Evolutionary conservation across 2,888 invertebrate species (phyloP), one percentile per base, ranked within the genome.

Genomic region (Atrina japonica): DNA sequence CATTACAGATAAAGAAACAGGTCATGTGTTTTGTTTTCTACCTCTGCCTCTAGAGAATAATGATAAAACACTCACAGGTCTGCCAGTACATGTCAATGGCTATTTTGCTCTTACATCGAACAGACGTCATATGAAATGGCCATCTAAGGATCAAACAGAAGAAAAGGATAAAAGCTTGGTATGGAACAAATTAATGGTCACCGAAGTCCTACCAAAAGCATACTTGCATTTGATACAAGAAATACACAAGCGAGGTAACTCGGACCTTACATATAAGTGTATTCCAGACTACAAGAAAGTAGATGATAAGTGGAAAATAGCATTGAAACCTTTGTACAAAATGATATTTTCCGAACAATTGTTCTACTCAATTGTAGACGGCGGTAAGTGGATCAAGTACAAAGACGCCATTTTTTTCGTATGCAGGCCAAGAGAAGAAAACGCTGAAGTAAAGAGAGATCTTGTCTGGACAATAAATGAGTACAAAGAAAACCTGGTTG

Each of bases 81-180:
- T 88, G 2, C 88, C 88, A 0, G 80, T 88, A 7, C 88, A 88
- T 73, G 83, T 89, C n/a, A 88, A 88, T 72, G 88, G 88, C 6
- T 87, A 81, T 69, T 89, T 88, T 74, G 84, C 87, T 11, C 65
- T 89, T 5, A 86, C 80, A 55, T 84, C 85, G 50, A 86, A 88
- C 75, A 77, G 88, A 27, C 81, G 85, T n/a, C 84, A 87, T 66
- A 68, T 89, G 18, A 88, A 87, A 67, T 88, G 88, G 88, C 83
- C 85, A 21, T 77, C 85, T 11, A 76, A 80, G 0, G 82, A 82
- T n/a, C 76, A 81, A 43, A 55, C 66, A 27, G 41, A 43, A 43
- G 43, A 45, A n/a, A 49, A 55, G 9, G 63, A 69, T 30, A 53
- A 53, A 18, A 6, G 56, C 5, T 21, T 63, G 9, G 18, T 23